A percentile compares a stretch with the other conserved stretches of the same genome.
Conservation (phyloP, 2,888 invertebrate species). For the Ophion ellenae region DNA sequence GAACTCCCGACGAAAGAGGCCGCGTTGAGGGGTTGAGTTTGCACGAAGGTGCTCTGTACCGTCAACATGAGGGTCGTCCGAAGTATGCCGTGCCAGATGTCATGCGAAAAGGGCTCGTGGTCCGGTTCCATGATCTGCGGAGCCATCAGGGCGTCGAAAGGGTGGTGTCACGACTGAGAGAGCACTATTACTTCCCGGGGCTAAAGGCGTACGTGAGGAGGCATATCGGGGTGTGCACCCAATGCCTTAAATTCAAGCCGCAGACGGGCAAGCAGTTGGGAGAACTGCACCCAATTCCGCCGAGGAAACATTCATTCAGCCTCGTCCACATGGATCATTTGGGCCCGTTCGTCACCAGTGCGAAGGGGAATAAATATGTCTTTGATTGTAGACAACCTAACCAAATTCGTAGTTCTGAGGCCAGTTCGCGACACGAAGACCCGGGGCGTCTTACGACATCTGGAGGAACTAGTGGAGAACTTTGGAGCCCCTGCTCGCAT, state of each 20-base stretch:
- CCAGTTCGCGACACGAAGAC: slow-evolving; percentile 18
- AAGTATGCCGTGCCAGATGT: slow-evolving; percentile 19
- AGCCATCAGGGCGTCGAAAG: slow-evolving; percentile 16
- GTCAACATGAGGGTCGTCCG: neutral
- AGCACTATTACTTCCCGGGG: slow-evolving; percentile 30
- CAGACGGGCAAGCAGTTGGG: slow-evolving; percentile 14
- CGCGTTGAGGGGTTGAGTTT: neutral
- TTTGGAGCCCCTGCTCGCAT: slow-evolving; percentile 62
- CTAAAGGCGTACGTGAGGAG: slow-evolving; percentile 7
- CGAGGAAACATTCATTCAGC: neutral
- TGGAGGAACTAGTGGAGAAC: slow-evolving; percentile 54
- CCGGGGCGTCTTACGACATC: neutral
- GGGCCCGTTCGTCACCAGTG: slow-evolving; percentile 20
- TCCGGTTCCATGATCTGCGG: slow-evolving; percentile 17
- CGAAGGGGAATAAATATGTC: slow-evolving; percentile 14
- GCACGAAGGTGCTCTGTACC: slow-evolving; percentile 1
- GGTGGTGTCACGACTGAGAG: neutral
- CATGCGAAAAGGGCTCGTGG: neutral
- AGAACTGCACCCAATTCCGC: slow-evolving; percentile 2
- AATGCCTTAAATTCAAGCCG: slow-evolving; percentile 5
- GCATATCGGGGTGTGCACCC: slow-evolving; percentile 6
- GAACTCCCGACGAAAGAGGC: neutral
- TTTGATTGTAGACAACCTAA: slow-evolving; percentile 19
- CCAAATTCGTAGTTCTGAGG: neutral
- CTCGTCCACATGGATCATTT: neutral